These are phyloP conservation scores for Hirundichthys speculiger DNA, from an alignment of 2,113 vertebrate species.

Conservation along the genomic window DNA sequence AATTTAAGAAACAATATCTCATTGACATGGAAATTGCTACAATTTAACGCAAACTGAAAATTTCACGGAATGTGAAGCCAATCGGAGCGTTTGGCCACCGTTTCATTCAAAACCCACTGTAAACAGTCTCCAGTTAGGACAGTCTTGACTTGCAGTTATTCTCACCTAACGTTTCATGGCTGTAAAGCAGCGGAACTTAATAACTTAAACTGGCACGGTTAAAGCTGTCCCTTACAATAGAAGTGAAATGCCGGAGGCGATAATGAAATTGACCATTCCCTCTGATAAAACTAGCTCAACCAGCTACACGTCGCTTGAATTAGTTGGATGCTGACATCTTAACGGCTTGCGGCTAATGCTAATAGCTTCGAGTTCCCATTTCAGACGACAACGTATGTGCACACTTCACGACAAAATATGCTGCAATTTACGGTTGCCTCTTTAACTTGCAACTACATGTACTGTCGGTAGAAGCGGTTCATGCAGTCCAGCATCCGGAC, in stretches of 20 bases:
- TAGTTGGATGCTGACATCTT: background rate
- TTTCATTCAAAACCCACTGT: no score
- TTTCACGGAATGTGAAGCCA: no score
- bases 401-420: conserved; percentile 8
- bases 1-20: no score
- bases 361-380: conserved; percentile 42
- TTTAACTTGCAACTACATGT: background rate
- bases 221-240: conserved; percentile 4
- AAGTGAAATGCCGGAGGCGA: conserved; percentile 49
- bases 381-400: conserved; percentile 14
- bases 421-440: conserved; percentile 1
- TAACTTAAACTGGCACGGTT: conserved; percentile 28
- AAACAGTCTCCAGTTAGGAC: no score
- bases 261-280: conserved; percentile 39
- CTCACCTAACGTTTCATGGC: no score
- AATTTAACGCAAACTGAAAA: no score
- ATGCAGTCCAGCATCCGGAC: background rate
- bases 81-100: no score
- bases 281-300: conserved; percentile 27
- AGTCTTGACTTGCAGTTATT: no score
- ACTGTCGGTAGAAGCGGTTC: background rate
- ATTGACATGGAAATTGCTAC: no score
- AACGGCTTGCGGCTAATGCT: conserved; percentile 51
- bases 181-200: conserved; percentile 13
- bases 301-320: conserved; percentile 3